phyloP scores from a whole-genome alignment of 1,140 invertebrate genomes.

The Leptoteleia sp. region DNA sequence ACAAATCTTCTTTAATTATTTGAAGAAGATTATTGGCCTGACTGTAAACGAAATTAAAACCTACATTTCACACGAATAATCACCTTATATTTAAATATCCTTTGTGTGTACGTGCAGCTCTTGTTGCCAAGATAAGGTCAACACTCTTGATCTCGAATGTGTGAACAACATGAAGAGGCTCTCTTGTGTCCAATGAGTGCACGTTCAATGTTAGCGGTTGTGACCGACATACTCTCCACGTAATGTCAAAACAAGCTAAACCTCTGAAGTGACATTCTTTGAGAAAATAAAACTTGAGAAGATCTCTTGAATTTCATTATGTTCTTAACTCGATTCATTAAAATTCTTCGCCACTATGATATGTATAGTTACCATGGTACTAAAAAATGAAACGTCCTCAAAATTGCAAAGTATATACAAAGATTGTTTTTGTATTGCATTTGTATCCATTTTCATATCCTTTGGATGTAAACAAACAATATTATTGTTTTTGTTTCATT shows the following conservation, averaged over 20 bases:
- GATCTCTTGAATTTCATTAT: background rate
- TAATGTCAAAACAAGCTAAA: conserved; percentile 33
- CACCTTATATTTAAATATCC: conserved; percentile 10
- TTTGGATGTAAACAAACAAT: too few species aligned
- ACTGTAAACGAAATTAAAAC: too few species aligned
- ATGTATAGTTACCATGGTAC: too few species aligned
- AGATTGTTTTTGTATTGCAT: too few species aligned
- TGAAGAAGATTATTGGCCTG: too few species aligned
- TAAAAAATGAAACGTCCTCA: too few species aligned
- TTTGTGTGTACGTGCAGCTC: conserved; percentile 4
- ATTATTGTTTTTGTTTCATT: too few species aligned
- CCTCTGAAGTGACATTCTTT: conserved; percentile 3
- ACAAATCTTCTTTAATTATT: too few species aligned
- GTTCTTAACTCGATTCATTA: background rate
- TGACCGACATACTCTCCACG: conserved; percentile 25
- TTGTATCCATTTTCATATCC: too few species aligned
- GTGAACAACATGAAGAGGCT: conserved; percentile 35
- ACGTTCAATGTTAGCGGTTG: conserved; percentile 20
- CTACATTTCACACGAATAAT: background rate
- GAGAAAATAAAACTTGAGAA: background rate
- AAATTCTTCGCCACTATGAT: too few species aligned
- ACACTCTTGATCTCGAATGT: conserved; percentile 36
- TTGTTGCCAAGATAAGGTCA: conserved; percentile 35
- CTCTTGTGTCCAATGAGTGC: conserved; percentile 29
- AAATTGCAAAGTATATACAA: too few species aligned